phyloP scores from a whole-genome alignment of 2,888 invertebrate species.

The Flexamia atlantica region DNA sequence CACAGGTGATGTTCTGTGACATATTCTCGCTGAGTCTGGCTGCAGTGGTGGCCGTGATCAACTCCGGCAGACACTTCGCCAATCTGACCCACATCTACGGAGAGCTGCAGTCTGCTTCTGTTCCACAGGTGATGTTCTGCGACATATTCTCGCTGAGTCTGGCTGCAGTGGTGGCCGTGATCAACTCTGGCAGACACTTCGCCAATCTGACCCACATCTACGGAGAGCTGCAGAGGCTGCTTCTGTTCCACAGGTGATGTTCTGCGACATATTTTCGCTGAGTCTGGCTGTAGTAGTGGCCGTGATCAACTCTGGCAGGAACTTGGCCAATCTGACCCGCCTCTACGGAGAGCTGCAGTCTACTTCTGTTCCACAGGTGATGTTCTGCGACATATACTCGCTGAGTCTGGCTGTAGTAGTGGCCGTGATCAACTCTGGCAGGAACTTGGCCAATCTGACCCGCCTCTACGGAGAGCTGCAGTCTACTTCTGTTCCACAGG shows the following conservation, averaged over 20 bases:
- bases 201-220: slow-evolving; percentile 1
- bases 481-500: not conserved
- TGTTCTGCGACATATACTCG: slow-evolving; percentile 26
- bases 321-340: not conserved
- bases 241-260: slow-evolving; percentile 4
- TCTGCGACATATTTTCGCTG: slow-evolving; percentile 26
- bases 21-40: slow-evolving; percentile 25
- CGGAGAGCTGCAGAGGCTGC: slow-evolving; percentile 36
- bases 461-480: slow-evolving; percentile 30
- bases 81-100: slow-evolving; percentile 6
- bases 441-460: not conserved
- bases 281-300: slow-evolving; percentile 20
- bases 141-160: slow-evolving; percentile 28
- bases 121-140: slow-evolving; percentile 12
- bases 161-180: slow-evolving; percentile 36
- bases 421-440: slow-evolving; percentile 32
- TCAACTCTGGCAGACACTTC: slow-evolving; percentile 22
- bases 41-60: slow-evolving; percentile 38
- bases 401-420: slow-evolving; percentile 22
- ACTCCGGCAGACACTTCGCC: slow-evolving; percentile 4
- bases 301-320: slow-evolving; percentile 23
- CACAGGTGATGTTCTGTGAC: slow-evolving; percentile 24
- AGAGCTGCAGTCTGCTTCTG: slow-evolving; percentile 27
- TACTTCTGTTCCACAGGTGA: not conserved
- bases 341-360: slow-evolving; percentile 36